Percentiles rank a stretch among this genome's conserved stretches.
Conservation (phyloP, 23 tunicate genomes). For the Corella eumyota region DNA sequence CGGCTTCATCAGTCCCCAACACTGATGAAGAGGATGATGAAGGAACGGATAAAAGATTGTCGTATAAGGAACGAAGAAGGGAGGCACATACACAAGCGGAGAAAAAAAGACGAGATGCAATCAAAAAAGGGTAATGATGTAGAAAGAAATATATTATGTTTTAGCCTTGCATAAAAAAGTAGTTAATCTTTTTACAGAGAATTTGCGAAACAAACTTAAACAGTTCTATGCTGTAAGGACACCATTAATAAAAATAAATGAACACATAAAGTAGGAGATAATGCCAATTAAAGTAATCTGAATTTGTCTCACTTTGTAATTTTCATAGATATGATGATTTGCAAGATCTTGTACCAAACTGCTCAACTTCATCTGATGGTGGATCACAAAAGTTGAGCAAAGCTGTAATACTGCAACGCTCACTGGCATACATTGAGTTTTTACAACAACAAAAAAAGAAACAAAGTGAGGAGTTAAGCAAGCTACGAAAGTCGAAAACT, state of each 20-base stretch:
- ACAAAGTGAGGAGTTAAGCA: conserved; percentile 56
- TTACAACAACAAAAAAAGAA: conserved; percentile 78
- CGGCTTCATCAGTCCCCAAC: conserved; percentile 94
- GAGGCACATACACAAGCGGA: conserved; percentile 99
- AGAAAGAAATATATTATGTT: too few species aligned
- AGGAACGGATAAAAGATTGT: conserved; percentile 10
- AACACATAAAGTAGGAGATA: too few species aligned
- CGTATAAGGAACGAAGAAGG: conserved; percentile 64
- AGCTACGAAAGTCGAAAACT: conserved; percentile 48
- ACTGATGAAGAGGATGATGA: conserved; percentile 95
- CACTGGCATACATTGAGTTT: conserved; percentile 68
- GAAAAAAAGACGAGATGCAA: conserved; percentile 87
- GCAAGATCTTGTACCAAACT: conserved; percentile 57
- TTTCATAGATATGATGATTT: conserved; percentile 84
- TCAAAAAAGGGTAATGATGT: conserved; percentile 56
- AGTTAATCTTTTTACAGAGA: too few species aligned
- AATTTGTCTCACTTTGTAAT: too few species aligned
- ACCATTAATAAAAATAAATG: too few species aligned
- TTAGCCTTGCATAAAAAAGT: too few species aligned
- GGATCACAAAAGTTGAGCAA: conserved; percentile 78
- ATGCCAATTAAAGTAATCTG: too few species aligned
- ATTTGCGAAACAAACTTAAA: too few species aligned
- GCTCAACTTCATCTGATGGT: conserved; percentile 14
- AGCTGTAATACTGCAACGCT: conserved; percentile 68
- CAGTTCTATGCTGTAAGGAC: too few species aligned